Percentiles rank a stretch among this genome's conserved stretches.
Conservation (phyloP, 2,888 invertebrate species). For the Operophtera brumata region DNA sequence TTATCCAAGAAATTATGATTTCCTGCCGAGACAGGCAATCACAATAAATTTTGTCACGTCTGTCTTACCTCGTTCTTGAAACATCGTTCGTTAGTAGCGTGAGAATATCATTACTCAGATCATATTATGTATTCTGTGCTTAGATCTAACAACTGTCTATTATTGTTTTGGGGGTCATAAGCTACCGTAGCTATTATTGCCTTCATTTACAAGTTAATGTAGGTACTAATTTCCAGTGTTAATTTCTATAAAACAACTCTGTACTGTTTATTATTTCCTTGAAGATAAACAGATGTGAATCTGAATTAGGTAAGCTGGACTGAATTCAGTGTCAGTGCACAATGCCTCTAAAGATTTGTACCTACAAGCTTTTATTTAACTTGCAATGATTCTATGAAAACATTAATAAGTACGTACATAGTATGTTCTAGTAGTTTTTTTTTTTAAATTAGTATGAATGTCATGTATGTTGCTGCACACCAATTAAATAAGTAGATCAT, state of each 20-base stretch:
- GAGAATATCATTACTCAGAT: constrained; percentile 59
- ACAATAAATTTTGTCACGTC: constrained; percentile 11
- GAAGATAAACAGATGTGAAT: neutral
- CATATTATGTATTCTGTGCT: no score
- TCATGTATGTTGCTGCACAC: no score
- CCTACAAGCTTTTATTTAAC: no score
- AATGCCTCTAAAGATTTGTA: neutral
- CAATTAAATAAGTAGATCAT: no score
- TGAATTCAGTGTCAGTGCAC: neutral
- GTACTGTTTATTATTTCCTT: constrained; percentile 2
- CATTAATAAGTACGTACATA: no score
- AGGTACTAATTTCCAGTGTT: neutral
- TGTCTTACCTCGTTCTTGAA: constrained; percentile 28
- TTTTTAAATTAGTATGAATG: no score
- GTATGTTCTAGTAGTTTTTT: no score
- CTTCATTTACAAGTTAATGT: constrained; percentile 23
- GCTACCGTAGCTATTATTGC: constrained; percentile 24
- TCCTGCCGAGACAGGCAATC: neutral
- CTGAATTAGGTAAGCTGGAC: neutral
- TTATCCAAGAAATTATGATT: no score
- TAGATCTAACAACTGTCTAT: constrained; percentile 52
- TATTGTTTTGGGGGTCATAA: constrained; percentile 64
- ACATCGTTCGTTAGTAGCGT: constrained; percentile 43
- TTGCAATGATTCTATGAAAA: no score
- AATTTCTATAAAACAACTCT: constrained; percentile 1